These are phyloP conservation scores for Scaptodrosophila lebanonensis DNA, from an alignment of 1,140 invertebrate genomes.

Conservation along the genomic window DNA sequence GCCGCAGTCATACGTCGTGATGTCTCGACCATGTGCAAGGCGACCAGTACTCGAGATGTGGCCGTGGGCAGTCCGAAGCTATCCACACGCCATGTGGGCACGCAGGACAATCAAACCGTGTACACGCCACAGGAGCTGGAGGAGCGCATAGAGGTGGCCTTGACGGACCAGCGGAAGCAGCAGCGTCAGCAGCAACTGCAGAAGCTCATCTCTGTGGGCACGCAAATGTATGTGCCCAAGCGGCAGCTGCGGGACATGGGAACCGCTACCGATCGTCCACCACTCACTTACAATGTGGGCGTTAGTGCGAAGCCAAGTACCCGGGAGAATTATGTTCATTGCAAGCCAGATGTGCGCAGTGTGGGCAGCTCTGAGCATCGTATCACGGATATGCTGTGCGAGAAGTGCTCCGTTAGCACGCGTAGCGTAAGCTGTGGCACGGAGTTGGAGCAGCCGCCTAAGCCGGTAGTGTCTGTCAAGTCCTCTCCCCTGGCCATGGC, in stretches of 20 bases:
- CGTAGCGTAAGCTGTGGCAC: slow-evolving; percentile 77
- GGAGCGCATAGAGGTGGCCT: slow-evolving; percentile 37
- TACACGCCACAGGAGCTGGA: slow-evolving; percentile 60
- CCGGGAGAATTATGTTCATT: slow-evolving; percentile 72
- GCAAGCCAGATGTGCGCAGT: slow-evolving; percentile 73
- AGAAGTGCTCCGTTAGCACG: slow-evolving; percentile 78
- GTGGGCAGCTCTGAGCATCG: slow-evolving; percentile 78
- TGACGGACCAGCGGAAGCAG: slow-evolving; percentile 32
- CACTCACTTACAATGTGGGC: slow-evolving; percentile 44
- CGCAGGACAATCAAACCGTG: slow-evolving; percentile 36
- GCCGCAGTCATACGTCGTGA: slow-evolving; percentile 78
- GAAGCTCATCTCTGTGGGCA: slow-evolving; percentile 66
- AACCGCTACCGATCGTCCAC: slow-evolving; percentile 54
- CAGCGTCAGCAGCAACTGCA: slow-evolving; percentile 61
- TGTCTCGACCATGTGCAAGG: slow-evolving; percentile 82
- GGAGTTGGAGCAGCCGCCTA: slow-evolving; percentile 51
- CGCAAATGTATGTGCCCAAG: slow-evolving; percentile 66
- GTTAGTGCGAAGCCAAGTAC: slow-evolving; percentile 49
- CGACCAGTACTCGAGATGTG: slow-evolving; percentile 51
- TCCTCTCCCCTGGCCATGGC: slow-evolving; percentile 40
- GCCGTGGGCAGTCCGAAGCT: slow-evolving; percentile 37
- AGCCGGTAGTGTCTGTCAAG: slow-evolving; percentile 30
- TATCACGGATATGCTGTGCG: slow-evolving; percentile 78
- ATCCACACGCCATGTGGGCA: slow-evolving; percentile 39
- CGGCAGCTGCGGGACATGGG: slow-evolving; percentile 50